phyloP scores from a whole-genome alignment of 1,140 invertebrate genomes.

The Acromyrmex heyeri region DNA sequence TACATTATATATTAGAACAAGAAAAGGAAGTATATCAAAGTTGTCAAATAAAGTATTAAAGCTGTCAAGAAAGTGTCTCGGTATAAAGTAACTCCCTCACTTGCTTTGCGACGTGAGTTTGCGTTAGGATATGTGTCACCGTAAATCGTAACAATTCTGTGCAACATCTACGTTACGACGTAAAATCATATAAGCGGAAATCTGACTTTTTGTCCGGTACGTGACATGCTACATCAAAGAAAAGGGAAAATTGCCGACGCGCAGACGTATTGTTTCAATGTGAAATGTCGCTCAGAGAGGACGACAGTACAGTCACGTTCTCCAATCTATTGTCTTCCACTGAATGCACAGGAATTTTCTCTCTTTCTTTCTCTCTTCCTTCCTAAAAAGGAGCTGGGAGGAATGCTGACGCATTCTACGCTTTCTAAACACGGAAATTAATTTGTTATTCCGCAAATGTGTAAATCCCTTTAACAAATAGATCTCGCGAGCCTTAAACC shows the following conservation, averaged over 20 bases:
- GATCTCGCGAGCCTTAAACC: background rate
- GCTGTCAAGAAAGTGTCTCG: background rate
- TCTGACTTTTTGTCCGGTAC: conserved; percentile 41
- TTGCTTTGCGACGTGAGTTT: background rate
- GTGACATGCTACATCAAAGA: conserved; percentile 26
- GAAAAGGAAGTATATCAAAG: background rate
- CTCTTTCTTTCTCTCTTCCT: background rate
- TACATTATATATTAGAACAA: background rate
- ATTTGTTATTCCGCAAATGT: conserved; percentile 2
- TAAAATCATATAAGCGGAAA: conserved; percentile 33
- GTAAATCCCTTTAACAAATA: conserved; percentile 1
- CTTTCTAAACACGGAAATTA: conserved; percentile 34
- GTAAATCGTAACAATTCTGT: conserved; percentile 18
- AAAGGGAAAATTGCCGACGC: conserved; percentile 42
- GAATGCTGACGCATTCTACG: background rate
- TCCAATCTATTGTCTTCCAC: conserved; percentile 28
- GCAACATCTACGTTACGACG: background rate
- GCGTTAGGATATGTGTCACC: conserved; percentile 18
- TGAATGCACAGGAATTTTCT: conserved; percentile 42
- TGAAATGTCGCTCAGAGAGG: conserved; percentile 39
- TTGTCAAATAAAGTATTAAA: background rate
- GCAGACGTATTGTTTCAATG: conserved; percentile 38
- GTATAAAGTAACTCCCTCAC: background rate
- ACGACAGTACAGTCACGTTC: conserved; percentile 41
- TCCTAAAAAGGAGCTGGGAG: background rate